These are phyloP conservation scores for Mirza zaza DNA, from an alignment of 2,113 vertebrate genomes.

Conservation along the genomic window DNA sequence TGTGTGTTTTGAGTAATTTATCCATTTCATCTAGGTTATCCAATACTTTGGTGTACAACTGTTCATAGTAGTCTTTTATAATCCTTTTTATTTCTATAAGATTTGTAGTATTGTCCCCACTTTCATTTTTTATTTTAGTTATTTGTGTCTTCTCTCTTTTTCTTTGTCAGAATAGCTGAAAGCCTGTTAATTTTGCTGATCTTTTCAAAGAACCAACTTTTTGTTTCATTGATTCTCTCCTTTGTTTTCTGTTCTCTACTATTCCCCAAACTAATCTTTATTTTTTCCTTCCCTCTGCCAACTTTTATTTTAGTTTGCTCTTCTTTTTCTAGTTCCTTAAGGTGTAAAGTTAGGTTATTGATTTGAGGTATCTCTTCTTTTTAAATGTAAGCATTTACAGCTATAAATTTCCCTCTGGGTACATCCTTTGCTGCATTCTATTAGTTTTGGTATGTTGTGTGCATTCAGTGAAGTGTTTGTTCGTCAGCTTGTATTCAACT, in stretches of 20 bases:
- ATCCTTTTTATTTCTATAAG: not conserved
- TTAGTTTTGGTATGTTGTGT: not conserved
- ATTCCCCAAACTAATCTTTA: not conserved
- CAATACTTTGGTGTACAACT: not conserved
- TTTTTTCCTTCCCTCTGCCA: not conserved
- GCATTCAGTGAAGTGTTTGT: not conserved
- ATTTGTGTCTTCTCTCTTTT: not conserved
- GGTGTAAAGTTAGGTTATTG: not conserved
- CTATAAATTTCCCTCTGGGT: not conserved
- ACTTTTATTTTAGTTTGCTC: conserved; percentile 11
- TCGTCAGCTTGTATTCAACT: conserved; percentile 10
- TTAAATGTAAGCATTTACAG: conserved; percentile 5
- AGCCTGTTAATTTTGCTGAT: not conserved
- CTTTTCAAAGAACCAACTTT: not conserved
- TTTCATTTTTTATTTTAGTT: not conserved
- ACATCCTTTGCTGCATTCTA: not conserved
- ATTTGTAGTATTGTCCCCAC: not conserved
- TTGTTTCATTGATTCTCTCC: not conserved
- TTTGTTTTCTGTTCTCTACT: not conserved
- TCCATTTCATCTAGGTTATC: not conserved
- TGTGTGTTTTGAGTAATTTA: conserved; percentile 1
- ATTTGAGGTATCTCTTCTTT: not conserved
- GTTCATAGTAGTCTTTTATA: not conserved
- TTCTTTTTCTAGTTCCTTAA: not conserved
- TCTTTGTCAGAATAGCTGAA: not conserved